Base-by-base conservation (phyloP, 2,888 invertebrate species). In the Leptothorax acervorum region DNA sequence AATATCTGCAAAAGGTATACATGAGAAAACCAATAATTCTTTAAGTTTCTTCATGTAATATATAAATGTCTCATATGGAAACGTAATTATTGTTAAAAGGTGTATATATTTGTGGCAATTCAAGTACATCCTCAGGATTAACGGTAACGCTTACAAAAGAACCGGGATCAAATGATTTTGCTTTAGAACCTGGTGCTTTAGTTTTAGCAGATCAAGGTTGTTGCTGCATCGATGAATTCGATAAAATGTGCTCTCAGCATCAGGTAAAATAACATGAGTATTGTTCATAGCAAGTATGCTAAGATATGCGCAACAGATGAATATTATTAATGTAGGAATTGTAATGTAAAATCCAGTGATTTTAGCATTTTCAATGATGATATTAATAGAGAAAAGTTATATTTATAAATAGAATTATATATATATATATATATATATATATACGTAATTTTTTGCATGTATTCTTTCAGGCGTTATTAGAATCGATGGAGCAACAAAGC, bases 211-310 rank as follows among this genome's bases (percentile, higher is more conserved):
- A 98, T 94, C 97, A 96, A 91, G 99, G 99, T 0, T 97, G 97
- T 86, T 99, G 99, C 94, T 98, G 98, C 91, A 98, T 99, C 66
- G 99, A 99, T 94, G 99, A 99, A 95, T 98, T 99, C 92, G 99
- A 99, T 94, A 99, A 99, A 96, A 98, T 98, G 97, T 95, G 96
- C 3, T 95, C 95, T 18, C 97, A 98, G 93, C 97, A 98, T 95
- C 96, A 97, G 93, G 96, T 96, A 94, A 91, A 91, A 23, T 66
- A 76, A 66, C 70, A 48, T 75, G 5, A 15, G 55, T 71, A 55
- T 62, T 39, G 23, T 55, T 66, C 9, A 28, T 53, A 23, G 9
- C 4, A 70, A 71, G 18, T 51, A 15, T 63, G n/a, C 23, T 39
- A 75, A 74, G 35, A 51, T 35, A 45, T 42, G 2, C 31, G 18